phyloP scores from a whole-genome alignment of 2,113 vertebrate genomes.

The Urocitellus parryii region DNA sequence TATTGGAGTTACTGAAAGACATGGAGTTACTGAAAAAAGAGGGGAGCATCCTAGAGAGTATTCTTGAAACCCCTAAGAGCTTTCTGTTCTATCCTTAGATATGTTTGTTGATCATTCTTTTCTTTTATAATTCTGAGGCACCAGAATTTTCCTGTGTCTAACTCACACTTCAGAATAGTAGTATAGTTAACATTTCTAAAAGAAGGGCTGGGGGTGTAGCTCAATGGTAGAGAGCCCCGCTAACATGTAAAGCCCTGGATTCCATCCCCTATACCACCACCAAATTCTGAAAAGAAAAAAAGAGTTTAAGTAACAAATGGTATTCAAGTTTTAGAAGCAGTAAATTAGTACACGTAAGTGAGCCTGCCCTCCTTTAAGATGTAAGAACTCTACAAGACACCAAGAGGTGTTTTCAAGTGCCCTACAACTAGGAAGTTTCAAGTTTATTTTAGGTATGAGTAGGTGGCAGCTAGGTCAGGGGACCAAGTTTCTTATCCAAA shows the following conservation, averaged over 20 bases:
- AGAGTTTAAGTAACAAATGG: conserved; percentile 25
- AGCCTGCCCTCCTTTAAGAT: neutral
- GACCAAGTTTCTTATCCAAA: conserved; percentile 26
- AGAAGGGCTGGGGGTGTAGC: neutral
- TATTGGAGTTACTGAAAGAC: neutral
- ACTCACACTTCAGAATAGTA: conserved; percentile 24
- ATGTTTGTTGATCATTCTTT: neutral
- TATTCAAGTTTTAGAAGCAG: neutral
- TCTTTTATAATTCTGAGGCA: conserved; percentile 32
- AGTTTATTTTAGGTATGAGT: neutral
- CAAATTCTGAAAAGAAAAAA: conserved; percentile 29
- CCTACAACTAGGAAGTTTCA: neutral
- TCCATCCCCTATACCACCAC: too few relatives aligned
- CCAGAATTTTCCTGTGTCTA: neutral
- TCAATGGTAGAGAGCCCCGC: neutral
- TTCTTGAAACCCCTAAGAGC: conserved; percentile 28
- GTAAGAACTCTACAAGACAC: neutral
- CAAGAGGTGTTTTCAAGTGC: neutral
- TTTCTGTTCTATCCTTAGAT: neutral
- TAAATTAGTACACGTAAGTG: neutral
- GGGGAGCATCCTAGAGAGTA: conserved; percentile 1
- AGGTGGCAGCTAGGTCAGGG: neutral
- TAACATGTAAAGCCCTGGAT: neutral
- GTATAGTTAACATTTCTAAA: conserved; percentile 41
- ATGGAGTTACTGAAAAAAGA: neutral